phyloP scores from a whole-genome alignment of 2,888 invertebrate species.

The Vanessa cardui region DNA sequence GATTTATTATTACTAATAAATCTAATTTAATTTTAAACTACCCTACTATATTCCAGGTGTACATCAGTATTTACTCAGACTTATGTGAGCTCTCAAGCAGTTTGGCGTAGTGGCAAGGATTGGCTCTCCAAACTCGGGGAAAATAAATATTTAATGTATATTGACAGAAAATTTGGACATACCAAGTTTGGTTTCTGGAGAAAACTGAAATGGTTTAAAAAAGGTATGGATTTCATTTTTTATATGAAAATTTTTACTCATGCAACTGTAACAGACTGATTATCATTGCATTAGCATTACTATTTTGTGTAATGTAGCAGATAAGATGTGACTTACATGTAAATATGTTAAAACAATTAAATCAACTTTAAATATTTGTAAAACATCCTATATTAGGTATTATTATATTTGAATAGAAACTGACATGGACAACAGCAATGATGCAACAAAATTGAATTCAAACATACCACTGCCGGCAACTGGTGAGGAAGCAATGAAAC shows the following conservation, averaged over 20 bases:
- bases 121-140: constrained; percentile 66
- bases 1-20: background rate
- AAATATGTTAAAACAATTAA: too few species aligned
- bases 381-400: constrained; percentile 9
- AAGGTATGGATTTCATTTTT: constrained; percentile 53
- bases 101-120: constrained; percentile 74
- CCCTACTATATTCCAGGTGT: constrained; percentile 54
- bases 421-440: constrained; percentile 63
- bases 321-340: too few species aligned
- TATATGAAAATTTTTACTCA: too few species aligned
- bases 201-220: constrained; percentile 79
- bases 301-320: too few species aligned
- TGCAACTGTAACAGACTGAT: too few species aligned
- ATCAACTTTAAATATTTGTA: background rate
- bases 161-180: constrained; percentile 83
- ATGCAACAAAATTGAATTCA: constrained; percentile 65
- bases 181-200: constrained; percentile 84
- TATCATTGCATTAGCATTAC: too few species aligned
- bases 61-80: constrained; percentile 78
- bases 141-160: constrained; percentile 73
- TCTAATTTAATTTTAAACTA: too few species aligned
- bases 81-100: constrained; percentile 74
- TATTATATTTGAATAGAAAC: constrained; percentile 51
- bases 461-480: constrained; percentile 93
- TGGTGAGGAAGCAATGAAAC: constrained; percentile 97